Base-by-base conservation (phyloP, 2,113 vertebrate genomes). In the Microcebus jonahi region DNA sequence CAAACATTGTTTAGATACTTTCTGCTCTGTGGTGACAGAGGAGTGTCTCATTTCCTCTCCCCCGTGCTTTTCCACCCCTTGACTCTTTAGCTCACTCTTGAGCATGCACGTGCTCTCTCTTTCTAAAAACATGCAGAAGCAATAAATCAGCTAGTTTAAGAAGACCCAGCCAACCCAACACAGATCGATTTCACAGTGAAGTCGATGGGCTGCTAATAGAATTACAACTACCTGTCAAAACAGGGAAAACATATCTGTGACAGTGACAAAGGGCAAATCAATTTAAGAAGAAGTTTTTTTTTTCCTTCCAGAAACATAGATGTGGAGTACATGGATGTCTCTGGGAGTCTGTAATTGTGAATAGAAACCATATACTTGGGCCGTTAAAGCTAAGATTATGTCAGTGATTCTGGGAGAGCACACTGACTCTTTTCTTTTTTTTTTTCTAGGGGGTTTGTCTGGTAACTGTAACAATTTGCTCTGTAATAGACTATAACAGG, bases 181-280 rank as follows among this genome's bases (percentile, higher is more conserved):
- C 87, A 98, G 98, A 98, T 99, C 97, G 97, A 99, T 98, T 99
- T 98, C 98, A 98, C 8, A 80, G 97, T 98, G 98, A 98, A 99
- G 98, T 99, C 98, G 97, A 99, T 99, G 98, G 98, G 87, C 97
- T 98, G 96, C 97, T 99, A 99, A 99, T 99, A 99, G 98, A 99
- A 99, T 99, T 99, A 99, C 98, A 99, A 98, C 98, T 98, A 98
- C 98, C 98, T 99, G 99, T 99, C 99, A 99, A 99, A 99, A 99
- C 96, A 98, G 92, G 98, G 98, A 99, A 99, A 99, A 99, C 97
- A 98, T 98, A 98, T 98, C 98, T 98, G 97, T 98, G 98, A 98
- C 98, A 98, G 97, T 98, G 98, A 98, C 98, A 98, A 99, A 99
- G 98, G 98, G 98, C 98, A 98, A 99, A 99, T 99, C 99, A 98